Conservation (phyloP, 2,888 invertebrate species). For the Galeruca laticollis region DNA sequence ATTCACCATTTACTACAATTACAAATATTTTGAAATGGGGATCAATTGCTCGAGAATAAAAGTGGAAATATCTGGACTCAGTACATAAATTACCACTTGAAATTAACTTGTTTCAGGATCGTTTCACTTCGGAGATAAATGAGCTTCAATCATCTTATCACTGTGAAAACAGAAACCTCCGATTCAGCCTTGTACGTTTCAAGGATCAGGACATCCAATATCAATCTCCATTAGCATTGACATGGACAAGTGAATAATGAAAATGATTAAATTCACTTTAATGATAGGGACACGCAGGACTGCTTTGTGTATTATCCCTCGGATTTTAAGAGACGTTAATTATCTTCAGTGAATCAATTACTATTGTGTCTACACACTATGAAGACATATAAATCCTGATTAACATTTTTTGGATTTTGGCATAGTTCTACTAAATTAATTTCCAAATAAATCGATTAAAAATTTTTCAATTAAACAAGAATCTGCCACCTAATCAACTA, state of each 20-base stretch:
- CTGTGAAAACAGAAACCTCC: conserved; percentile 22
- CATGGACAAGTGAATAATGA: conserved; percentile 30
- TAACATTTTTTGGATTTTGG: too few species aligned
- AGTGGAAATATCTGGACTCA: too few species aligned
- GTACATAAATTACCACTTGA: neutral
- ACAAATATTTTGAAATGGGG: too few species aligned
- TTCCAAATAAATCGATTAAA: too few species aligned
- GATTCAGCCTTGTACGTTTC: conserved; percentile 15
- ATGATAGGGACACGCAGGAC: neutral
- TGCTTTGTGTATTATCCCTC: neutral
- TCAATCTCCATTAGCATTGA: conserved; percentile 32
- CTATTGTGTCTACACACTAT: too few species aligned
- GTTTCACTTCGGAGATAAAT: neutral
- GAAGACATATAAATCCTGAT: too few species aligned
- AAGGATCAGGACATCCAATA: conserved; percentile 26
- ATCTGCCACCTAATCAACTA: too few species aligned
- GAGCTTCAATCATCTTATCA: conserved; percentile 14
- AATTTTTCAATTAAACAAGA: too few species aligned
- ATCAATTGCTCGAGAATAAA: too few species aligned
- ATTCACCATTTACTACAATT: too few species aligned
- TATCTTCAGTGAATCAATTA: neutral
- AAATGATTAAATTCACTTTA: conserved; percentile 23
- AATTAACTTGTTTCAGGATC: neutral
- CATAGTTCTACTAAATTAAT: too few species aligned
- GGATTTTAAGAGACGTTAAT: neutral